Conservation (phyloP, 2,113 vertebrate species). For the Nesoenas mayeri region DNA sequence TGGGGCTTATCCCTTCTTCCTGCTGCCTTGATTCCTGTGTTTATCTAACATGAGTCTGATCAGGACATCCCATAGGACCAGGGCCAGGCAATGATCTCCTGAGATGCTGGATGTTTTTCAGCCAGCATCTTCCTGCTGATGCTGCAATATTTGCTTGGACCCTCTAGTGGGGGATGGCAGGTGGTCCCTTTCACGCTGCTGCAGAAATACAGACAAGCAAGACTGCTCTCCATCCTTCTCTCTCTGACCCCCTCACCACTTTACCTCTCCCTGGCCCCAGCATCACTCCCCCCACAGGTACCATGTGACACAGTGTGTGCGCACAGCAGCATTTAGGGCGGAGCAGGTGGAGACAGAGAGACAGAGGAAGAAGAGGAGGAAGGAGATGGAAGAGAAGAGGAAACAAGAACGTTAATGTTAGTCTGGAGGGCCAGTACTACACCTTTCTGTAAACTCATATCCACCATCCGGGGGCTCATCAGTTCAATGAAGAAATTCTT, state of each 20-base stretch:
- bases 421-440: constrained; percentile 82
- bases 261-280: neutral
- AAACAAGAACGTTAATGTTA: constrained; percentile 73
- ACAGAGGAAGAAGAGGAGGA: constrained; percentile 26
- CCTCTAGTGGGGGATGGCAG: neutral
- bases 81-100: neutral
- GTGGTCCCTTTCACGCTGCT: neutral
- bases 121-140: neutral
- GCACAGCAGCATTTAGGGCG: constrained; percentile 68
- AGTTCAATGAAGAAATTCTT: constrained; percentile 89
- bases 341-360: constrained; percentile 57
- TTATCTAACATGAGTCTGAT: neutral
- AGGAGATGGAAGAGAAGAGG: constrained; percentile 60
- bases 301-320: constrained; percentile 74
- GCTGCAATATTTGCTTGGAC: neutral
- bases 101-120: neutral
- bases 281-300: constrained; percentile 7
- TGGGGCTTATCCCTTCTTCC: neutral
- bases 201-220: neutral
- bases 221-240: neutral
- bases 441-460: constrained; percentile 90
- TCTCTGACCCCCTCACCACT: neutral
- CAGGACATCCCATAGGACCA: neutral
- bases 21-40: neutral
- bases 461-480: constrained; percentile 84